A percentile compares a stretch with the other conserved stretches of the same genome.
Conservation (phyloP, 1,140 invertebrate genomes). For the Macrotrachela quadricornifera region DNA sequence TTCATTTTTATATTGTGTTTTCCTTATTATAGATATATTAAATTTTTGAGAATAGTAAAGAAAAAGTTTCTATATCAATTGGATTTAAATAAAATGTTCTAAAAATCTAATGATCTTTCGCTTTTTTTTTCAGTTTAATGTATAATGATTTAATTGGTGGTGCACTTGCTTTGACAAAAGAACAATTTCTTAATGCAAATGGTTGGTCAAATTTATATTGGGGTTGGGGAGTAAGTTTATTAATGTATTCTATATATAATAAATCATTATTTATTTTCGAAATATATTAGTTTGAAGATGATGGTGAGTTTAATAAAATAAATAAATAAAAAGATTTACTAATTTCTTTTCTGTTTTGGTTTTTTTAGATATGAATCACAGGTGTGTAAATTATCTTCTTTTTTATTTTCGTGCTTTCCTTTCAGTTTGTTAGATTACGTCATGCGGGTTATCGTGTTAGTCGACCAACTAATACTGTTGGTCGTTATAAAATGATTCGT, state of each 20-base stretch:
- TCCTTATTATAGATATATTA: too few species aligned
- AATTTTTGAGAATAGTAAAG: too few species aligned
- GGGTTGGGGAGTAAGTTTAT: slow-evolving; percentile 34
- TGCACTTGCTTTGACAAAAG: slow-evolving; percentile 35
- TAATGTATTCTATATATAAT: slow-evolving; percentile 43
- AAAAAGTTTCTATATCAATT: too few species aligned
- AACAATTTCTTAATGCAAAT: slow-evolving; percentile 3
- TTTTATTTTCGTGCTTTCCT: slow-evolving; percentile 12
- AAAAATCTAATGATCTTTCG: too few species aligned
- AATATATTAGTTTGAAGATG: too few species aligned
- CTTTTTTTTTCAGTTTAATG: slow-evolving; percentile 44
- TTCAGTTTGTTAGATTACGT: slow-evolving; percentile 26
- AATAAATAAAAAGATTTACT: too few species aligned
- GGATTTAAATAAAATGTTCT: too few species aligned
- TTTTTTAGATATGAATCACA: background rate
- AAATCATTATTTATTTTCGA: background rate
- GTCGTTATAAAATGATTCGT: slow-evolving; percentile 26
- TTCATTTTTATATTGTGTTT: too few species aligned
- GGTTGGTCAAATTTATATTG: slow-evolving; percentile 8
- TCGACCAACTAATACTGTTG: slow-evolving; percentile 17
- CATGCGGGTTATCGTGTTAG: slow-evolving; percentile 21
- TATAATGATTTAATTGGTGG: slow-evolving; percentile 63
- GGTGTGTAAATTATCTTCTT: slow-evolving; percentile 8
- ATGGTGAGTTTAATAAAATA: background rate
- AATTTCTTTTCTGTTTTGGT: too few species aligned